Conservation (phyloP, 2,113 vertebrate genomes). For the Dasyprocta punctata region DNA sequence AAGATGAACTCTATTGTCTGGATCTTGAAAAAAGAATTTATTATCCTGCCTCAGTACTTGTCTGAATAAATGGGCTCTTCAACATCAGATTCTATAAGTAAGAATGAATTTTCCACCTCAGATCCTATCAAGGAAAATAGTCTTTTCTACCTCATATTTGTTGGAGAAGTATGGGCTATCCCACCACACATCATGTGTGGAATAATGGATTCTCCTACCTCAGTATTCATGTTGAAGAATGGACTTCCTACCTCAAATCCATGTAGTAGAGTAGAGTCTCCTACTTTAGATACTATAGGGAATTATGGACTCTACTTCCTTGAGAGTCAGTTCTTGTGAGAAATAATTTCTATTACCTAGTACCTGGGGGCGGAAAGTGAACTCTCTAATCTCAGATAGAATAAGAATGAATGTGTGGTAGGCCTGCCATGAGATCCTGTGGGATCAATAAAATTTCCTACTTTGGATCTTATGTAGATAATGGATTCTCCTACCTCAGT, state of each 20-base stretch:
- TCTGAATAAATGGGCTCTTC: not conserved
- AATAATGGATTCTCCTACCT: not conserved
- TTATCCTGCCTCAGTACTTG: not conserved
- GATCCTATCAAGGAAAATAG: not conserved
- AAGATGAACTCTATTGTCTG: not conserved
- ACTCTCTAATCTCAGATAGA: not conserved
- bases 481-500: not conserved
- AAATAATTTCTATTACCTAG: not conserved
- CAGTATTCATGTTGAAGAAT: not conserved
- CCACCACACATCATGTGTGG: not conserved
- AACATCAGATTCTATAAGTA: not conserved
- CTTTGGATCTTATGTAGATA: too few relatives aligned
- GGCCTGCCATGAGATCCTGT: not conserved
- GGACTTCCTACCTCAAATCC: not conserved
- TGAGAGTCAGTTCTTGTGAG: not conserved
- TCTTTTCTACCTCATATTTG: not conserved
- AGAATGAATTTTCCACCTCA: not conserved
- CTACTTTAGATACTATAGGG: not conserved
- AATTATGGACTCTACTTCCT: not conserved
- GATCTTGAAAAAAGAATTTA: not conserved
- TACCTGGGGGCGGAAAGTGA: not conserved
- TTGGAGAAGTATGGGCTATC: not conserved
- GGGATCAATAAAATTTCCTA: not conserved
- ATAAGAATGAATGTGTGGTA: not conserved
- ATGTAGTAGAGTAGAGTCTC: not conserved